Evolutionary conservation across 2,797 vertebrate genomes (phyloP), one percentile per base, ranked within the genome.

Genomic region (Telmatherina bonti): DNA sequence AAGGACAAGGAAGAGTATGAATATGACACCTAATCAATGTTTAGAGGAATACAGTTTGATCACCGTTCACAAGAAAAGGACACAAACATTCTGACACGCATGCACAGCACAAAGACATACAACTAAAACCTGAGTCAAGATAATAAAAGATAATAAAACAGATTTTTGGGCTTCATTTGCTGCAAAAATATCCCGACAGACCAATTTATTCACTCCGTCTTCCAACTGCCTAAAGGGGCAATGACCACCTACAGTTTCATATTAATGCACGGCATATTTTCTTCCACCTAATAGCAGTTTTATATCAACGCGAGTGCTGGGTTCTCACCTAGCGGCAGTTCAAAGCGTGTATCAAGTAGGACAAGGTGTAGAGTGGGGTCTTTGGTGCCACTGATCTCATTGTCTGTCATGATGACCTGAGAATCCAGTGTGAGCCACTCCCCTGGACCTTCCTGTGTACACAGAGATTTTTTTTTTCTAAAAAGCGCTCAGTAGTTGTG

Each of bases 341-440:
- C 98, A 0, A 99, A 99, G 81, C 96, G 96, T 0, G 96, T 97
- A 86, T 99, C 98, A 0, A 99, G 94, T 65, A 99, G 94, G 83
- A 99, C 96, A 67, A 96, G 93, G 85, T 99, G 97, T 74, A 97
- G 96, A 15, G 98, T 99, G 11, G 98, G 98, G 49, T 98, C 97
- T 94, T 98, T 98, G 91, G 98, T 99, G 86, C 98, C 98, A 0
- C 97, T 98, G 90, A 99, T 98, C 90, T 99, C 98, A 0, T 96
- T 99, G 89, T 98, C 96, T 0, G 95, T 93, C 98, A 99, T 99
- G 92, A 99, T 97, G 80, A 96, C 97, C 84, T 99, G 96, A 33
- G 97, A 98, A 89, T 99, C 97, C 2, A 99, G 92, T 0, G 97
- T 97, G 78, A 98, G 91, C 98, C 98, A 99, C 62, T 99, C 96